Conservation (phyloP, 2,797 vertebrate species). For the Hydrophis major region DNA sequence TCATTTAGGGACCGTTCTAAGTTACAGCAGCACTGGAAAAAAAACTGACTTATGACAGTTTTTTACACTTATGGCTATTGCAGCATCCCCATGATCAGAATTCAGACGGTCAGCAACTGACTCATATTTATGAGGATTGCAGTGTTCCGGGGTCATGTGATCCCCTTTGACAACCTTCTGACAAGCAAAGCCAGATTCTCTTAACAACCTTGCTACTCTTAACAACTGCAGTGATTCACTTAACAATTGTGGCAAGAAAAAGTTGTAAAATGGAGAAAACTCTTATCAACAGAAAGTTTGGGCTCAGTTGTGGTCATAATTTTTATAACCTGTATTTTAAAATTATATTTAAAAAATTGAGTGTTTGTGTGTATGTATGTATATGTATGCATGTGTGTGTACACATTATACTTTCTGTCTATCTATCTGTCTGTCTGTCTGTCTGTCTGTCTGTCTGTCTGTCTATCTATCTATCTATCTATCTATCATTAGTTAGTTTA, state of each 20-base stretch:
- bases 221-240: neutral
- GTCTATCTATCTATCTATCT: too few species aligned
- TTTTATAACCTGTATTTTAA: neutral
- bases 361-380: too few species aligned
- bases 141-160: neutral
- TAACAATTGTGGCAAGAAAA: neutral
- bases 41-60: neutral
- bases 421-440: too few species aligned
- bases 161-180: neutral
- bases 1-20: neutral
- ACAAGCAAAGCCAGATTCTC: neutral
- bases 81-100: neutral
- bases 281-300: neutral
- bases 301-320: neutral
- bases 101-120: neutral
- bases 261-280: neutral
- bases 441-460: too few species aligned
- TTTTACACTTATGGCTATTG: neutral
- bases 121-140: neutral
- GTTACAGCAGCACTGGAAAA: neutral
- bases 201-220: neutral
- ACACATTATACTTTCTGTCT: too few species aligned
- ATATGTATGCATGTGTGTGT: too few species aligned
- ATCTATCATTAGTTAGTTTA: too few species aligned
- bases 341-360: neutral